Percentiles rank a stretch among this genome's conserved stretches.
Evolutionary conservation across 1,140 invertebrate genomes (phyloP).

Genomic region (Chymomyza costata): DNA sequence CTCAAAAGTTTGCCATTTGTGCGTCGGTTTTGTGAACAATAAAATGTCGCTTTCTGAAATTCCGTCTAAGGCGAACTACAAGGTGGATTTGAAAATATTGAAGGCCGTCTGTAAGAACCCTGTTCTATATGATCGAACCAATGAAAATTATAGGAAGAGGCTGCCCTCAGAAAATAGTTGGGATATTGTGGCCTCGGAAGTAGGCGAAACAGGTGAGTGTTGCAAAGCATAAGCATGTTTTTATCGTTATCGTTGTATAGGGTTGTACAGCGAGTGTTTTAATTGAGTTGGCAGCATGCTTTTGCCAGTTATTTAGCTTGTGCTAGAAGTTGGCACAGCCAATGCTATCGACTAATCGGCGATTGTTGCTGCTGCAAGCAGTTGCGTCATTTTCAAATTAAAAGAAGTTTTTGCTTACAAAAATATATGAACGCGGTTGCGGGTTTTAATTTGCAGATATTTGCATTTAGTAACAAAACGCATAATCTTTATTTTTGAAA

Average conservation of each 20-base stretch:
- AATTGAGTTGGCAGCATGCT: slow-evolving; percentile 24
- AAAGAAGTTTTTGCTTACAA: no score
- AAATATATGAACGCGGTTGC: no score
- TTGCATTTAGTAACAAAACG: no score
- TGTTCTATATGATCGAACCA: slow-evolving; percentile 41
- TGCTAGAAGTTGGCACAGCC: no score
- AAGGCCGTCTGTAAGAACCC: slow-evolving; percentile 43
- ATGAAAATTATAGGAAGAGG: slow-evolving; percentile 51
- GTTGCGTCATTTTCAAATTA: no score
- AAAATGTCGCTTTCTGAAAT: slow-evolving; percentile 14
- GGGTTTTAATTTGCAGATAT: no score
- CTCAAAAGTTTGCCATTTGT: slow-evolving; percentile 15
- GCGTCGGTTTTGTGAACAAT: slow-evolving; percentile 8
- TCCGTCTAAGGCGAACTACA: slow-evolving; percentile 3
- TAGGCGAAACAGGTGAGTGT: slow-evolving; percentile 53
- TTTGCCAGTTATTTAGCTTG: no score
- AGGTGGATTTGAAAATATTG: slow-evolving; percentile 31
- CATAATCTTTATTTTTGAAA: no score
- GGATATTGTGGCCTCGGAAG: slow-evolving; percentile 50
- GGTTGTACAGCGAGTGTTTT: not conserved
- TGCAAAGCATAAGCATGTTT: slow-evolving; percentile 36
- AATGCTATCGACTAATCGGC: no score
- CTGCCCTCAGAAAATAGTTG: slow-evolving; percentile 48
- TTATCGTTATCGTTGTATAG: slow-evolving; percentile 33
- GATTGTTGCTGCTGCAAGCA: no score